Base-by-base conservation (phyloP, 2,888 invertebrate genomes). In the Diarsia brunnea region DNA sequence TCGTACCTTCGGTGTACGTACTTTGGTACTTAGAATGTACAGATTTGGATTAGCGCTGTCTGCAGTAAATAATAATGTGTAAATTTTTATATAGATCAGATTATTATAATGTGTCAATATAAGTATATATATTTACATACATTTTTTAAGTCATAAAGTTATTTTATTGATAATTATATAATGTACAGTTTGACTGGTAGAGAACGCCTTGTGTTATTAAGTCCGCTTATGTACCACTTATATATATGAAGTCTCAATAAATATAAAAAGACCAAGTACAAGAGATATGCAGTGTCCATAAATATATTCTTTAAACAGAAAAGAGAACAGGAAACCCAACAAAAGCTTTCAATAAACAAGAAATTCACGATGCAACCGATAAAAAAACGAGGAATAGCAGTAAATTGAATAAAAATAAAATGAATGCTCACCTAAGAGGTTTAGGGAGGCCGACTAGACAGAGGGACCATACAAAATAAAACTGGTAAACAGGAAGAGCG, bases 381-480 rank as follows among this genome's bases (percentile, higher is more conserved):
- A 81, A 81, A 64, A 69, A 75, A 72, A 63, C 27, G 58, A 78
- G 67, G 38, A 78, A 84, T 31, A 66, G 67, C 75, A 77, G 65
- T 77, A 81, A 84, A 85, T 82, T 87, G 75, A 87, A 85, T 81
- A 81, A 85, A 87, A 81, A 82, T 82, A 86, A 87, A 84, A 82
- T 76, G 67, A 47, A 81, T 65, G 66, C 70, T 38, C 69, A 69
- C 71, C 63, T 68, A 72, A 71, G 65, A 77, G 55, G 69, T 77
- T 71, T 43, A 75, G 73, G 53, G 72, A n/a, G 61, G 38, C 19
- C 8, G 61, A 55, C 77, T 79, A 84, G 73, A 85, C 81, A 74
- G 73, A 67, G 77, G 81, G 79, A 68, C 0, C 64, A 73, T 67
- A 75, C 68, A 64, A 81, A 82, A 87, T 81, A 87, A 86, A 87